Evolutionary conservation across 2,113 vertebrate species (phyloP), one percentile per base, ranked within the genome.

Genomic region (Casuarius casuarius): DNA sequence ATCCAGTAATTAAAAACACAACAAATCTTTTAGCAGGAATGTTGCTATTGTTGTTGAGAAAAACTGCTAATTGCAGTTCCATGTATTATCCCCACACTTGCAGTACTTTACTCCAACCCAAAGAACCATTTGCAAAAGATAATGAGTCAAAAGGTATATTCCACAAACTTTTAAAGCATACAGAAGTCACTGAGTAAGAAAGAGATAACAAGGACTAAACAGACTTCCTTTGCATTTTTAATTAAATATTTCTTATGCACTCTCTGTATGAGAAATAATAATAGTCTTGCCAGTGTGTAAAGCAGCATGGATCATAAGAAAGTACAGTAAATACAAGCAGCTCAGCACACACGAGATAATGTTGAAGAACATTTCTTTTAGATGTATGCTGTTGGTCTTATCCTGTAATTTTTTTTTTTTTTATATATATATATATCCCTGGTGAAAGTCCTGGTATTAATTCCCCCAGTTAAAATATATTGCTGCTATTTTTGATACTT

Each of bases 1-100:
- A 97, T 90, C 35, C 91, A 90, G 75, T 94, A 94, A 96, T 97
- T 97, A 94, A 88, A 94, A 94, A 83, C 94, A 94, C 70, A 95
- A 89, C 78, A 96, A 97, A 89, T 95, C 67, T 81, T 79, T 95
- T 95, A 90, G 80, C 71, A 81, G 67, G 68, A 89, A 76, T 22
- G 40, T 44, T 95, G 65, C 59, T 56, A 67, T 33, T 77, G 67
- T n/a, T 38, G 20, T 58, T 73, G 63, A 89, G 48, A 67, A 81
- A 67, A 79, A 10, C 28, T 72, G 49, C 62, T 95, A 90, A 91
- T 51, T 96, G 78, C 65, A 76, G 46, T 26, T 63, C 56, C n/a
- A 35, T 13, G 2, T 44, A 40, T 78, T 61, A 68, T 66, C 46
- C 35, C 44, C 9, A 66, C 6, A 62, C 63, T 42, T 85, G 8